Percentiles rank a stretch among this genome's conserved stretches.
phyloP scores from a whole-genome alignment of 2,113 vertebrate species.

The Lycaon pictus region DNA sequence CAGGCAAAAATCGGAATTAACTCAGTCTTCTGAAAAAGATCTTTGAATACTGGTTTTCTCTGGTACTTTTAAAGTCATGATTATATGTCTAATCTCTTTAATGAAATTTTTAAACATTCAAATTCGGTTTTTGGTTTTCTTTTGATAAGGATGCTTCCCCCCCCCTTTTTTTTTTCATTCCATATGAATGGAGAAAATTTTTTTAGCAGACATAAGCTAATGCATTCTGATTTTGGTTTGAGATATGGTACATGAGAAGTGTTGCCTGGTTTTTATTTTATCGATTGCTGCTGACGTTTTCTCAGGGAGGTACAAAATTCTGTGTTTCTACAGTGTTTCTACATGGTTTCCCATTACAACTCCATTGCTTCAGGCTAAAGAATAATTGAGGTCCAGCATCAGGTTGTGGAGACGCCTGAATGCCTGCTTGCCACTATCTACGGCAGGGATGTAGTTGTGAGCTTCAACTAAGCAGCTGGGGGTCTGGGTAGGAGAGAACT shows the following conservation, averaged over 20 bases:
- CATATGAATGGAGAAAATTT: not conserved
- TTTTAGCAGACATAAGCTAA: not conserved
- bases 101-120: not conserved
- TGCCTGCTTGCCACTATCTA: not conserved
- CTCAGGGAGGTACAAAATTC: not conserved
- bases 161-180: not conserved
- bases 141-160: not conserved
- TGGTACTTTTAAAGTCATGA: not conserved
- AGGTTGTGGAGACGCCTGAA: not conserved
- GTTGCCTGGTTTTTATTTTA: not conserved
- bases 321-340: not conserved
- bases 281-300: not conserved
- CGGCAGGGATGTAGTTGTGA: not conserved
- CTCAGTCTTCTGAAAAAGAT: not conserved
- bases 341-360: not conserved
- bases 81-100: not conserved
- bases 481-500: not conserved
- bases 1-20: not conserved
- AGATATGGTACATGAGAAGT: not conserved
- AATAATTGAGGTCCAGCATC: not conserved
- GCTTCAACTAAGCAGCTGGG: not conserved
- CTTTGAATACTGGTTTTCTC: not conserved
- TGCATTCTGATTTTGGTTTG: constrained; percentile 30
- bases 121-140: not conserved
- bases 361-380: not conserved